Evolutionary conservation across 1,140 invertebrate genomes (phyloP), one percentile per base, ranked within the genome.

Genomic region (Ganaspis sp.): DNA sequence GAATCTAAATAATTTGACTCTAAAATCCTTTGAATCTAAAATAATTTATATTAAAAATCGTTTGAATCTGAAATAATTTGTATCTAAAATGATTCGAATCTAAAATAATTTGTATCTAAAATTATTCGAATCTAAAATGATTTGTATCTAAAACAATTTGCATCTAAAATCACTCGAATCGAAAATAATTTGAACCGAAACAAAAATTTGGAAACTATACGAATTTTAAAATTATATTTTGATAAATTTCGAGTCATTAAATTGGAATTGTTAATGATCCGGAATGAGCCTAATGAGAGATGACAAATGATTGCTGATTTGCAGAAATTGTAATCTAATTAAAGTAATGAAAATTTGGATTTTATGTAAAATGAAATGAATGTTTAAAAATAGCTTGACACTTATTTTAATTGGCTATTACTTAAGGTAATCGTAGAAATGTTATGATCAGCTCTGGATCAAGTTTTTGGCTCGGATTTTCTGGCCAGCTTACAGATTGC

Each of bases 381-480:
- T 23, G 6, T 5, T 58, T 26, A 0, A 58, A 58, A 58, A 58
- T 26, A 58, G 54, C 21, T 58, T 26, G 21, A 26, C 54, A 26
- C 38, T 58, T 77, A 54, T 29, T 73, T 76, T 64, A 73, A 64
- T 38, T 72, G 75, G 38, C 38, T 76, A 64, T 73, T 74, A 73
- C 72, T 64, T n/a, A 74, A 23, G 54, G 54, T 12, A 58, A 58
- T 26, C 21, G 3, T 58, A 9, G 2, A 11, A 26, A 58, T 58
- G 21, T 23, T 58, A 21, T 12, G 23, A 58, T 58, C 54, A 58
- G 49, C 15, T 19, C 11, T 53, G 49, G 17, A 17, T 53, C 49
- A 17, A 53, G 54, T 64, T 64, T 64, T 64, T n/a, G 54, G 54
- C 54, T 8, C 26, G 54, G 29, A 64, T 64, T 64, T 26, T 29